These are phyloP conservation scores for Halictus rubicundus DNA, from an alignment of 1,140 invertebrate species.

Conservation along the genomic window DNA sequence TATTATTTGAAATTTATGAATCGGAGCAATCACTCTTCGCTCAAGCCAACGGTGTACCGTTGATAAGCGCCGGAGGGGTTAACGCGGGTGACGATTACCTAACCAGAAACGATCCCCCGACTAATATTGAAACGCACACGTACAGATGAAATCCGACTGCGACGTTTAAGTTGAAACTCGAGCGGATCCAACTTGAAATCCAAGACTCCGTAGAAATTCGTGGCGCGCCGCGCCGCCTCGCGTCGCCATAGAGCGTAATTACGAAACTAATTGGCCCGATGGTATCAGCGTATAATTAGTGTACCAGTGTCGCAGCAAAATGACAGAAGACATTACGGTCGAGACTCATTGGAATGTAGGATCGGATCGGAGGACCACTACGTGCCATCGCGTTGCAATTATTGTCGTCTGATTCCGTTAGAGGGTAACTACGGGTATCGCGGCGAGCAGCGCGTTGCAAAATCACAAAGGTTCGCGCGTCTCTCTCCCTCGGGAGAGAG, in stretches of 20 bases:
- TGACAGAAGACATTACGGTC: conserved; percentile 47
- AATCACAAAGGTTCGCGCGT: conserved; percentile 18
- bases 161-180: too few species aligned
- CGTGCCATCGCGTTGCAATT: conserved; percentile 45
- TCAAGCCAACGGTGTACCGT: too few species aligned
- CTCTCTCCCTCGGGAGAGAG: background rate
- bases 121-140: too few species aligned
- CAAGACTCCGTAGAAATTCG: background rate
- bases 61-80: too few species aligned
- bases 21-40: too few species aligned
- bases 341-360: conserved; percentile 49
- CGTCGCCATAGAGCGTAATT: background rate
- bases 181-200: background rate
- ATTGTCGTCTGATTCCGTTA: conserved; percentile 54
- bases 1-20: too few species aligned
- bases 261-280: conserved; percentile 3
- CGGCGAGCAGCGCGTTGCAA: conserved; percentile 2
- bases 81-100: too few species aligned
- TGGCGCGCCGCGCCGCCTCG: background rate
- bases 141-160: too few species aligned
- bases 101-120: too few species aligned
- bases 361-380: conserved; percentile 44
- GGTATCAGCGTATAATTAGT: conserved; percentile 4
- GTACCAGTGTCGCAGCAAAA: conserved; percentile 22
- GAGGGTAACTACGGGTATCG: conserved; percentile 28